Evolutionary conservation across 2,113 vertebrate species (phyloP), one percentile per base, ranked within the genome.

Genomic region (Synchiropus splendidus): DNA sequence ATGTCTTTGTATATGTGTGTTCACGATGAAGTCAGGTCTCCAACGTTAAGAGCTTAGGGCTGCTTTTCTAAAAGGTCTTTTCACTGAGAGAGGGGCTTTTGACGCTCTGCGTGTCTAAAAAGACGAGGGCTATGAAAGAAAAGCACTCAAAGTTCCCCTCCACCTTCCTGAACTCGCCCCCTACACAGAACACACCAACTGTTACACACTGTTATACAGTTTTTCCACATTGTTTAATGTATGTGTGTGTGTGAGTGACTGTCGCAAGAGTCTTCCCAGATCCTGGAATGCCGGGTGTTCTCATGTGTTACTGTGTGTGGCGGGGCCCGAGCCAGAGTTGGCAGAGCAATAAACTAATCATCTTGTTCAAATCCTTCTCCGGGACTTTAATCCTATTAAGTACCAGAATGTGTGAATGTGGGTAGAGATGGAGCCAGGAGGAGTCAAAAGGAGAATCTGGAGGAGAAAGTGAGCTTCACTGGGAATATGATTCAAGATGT

Each of bases 371-470:
- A 90, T 90, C 88, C 89, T 84, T 90, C 88, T 88, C 77, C 84
- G 86, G 88, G 74, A 83, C 77, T 79, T 81, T 92, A 96, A 93
- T 94, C 90, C 92, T 90, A 89, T 94, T 94, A 94, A 80, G 83
- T 80, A 74, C 86, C 87, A 90, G 88, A 90, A 89, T 85, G 87
- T 85, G 81, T 90, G 88, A 92, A 90, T 88, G 75, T n/a, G n/a
- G 75, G 68, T 72, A 83, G 48, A 58, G 59, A 67, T 34, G 42
- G 83, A 83, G 82, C 71, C 78, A 79, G 70, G 75, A 77, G 63
- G 81, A 77, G 67, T 70, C 6, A 41, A 21, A 18, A 47, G 5
- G 10, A 42, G 32, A 27, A 10, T 46, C 12, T 69, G 12, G 21
- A 41, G 43, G 6, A 1, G 32, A 31, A 46, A 12, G 47, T n/a